phyloP scores from a whole-genome alignment of 1,140 invertebrate species.

The Delia radicum region DNA sequence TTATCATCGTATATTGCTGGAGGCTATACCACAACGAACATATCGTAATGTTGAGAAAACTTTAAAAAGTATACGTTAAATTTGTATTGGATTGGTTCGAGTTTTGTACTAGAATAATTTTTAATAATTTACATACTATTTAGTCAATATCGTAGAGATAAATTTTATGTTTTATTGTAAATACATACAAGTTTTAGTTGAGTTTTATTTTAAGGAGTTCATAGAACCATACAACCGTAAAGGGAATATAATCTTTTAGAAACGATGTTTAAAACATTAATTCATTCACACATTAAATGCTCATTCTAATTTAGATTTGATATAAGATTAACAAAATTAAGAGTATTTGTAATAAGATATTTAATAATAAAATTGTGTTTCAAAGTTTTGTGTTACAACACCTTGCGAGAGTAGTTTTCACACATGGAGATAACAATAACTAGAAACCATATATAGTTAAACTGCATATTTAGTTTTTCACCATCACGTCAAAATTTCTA shows the following conservation, averaged over 20 bases:
- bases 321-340: too few species aligned
- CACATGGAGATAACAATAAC: too few species aligned
- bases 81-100: neutral
- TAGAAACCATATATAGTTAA: too few species aligned
- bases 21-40: constrained; percentile 65
- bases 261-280: neutral
- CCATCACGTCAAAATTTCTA: too few species aligned
- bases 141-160: too few species aligned
- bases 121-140: neutral
- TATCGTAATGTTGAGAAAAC: constrained; percentile 71
- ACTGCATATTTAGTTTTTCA: too few species aligned
- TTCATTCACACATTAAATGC: neutral
- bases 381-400: neutral
- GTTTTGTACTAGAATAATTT: neutral
- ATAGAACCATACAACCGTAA: neutral
- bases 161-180: neutral
- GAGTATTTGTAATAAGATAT: too few species aligned
- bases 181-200: neutral
- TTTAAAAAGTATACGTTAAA: constrained; percentile 52
- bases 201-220: neutral
- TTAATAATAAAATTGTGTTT: neutral
- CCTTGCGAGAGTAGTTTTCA: too few species aligned
- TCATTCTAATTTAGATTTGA: neutral
- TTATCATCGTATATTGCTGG: constrained; percentile 66
- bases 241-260: neutral